Conservation (phyloP, 2,888 invertebrate species). For the Cacoxenus indagator region DNA sequence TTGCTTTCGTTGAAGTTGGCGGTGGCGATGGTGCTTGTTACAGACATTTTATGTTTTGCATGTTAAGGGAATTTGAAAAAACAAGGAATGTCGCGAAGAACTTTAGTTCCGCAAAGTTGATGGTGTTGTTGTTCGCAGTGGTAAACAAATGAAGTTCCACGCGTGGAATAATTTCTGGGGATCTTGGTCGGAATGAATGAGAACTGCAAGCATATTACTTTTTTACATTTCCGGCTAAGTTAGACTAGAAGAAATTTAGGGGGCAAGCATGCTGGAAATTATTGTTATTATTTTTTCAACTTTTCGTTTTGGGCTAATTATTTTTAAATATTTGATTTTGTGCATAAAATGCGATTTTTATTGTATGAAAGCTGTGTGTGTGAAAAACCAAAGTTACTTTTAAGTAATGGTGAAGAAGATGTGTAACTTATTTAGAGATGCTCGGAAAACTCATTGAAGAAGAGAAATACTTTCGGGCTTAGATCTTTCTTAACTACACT, state of each 20-base stretch:
- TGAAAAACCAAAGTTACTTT: neutral
- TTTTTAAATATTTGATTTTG: constrained; percentile 3
- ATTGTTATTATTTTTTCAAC: neutral
- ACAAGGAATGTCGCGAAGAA: neutral
- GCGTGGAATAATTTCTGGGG: neutral
- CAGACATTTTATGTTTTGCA: neutral
- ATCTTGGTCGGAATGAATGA: neutral
- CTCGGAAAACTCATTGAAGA: no score
- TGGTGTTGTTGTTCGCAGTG: neutral
- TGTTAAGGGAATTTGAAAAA: neutral
- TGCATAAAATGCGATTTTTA: constrained; percentile 3
- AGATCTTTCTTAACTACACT: no score
- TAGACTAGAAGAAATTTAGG: neutral
- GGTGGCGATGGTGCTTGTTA: no score
- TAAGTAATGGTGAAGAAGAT: no score
- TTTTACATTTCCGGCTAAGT: neutral
- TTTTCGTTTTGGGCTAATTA: neutral
- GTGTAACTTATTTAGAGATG: no score
- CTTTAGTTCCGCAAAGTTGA: neutral
- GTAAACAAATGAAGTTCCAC: neutral
- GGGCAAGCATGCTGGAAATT: neutral
- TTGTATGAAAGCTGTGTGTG: neutral
- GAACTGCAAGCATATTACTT: neutral
- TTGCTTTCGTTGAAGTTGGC: neutral
- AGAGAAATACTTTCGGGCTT: no score